Percentiles rank a stretch among this genome's conserved stretches.
These are phyloP conservation scores for Sarcophilus harrisii DNA, from an alignment of 2,797 vertebrate genomes.

Conservation along the genomic window DNA sequence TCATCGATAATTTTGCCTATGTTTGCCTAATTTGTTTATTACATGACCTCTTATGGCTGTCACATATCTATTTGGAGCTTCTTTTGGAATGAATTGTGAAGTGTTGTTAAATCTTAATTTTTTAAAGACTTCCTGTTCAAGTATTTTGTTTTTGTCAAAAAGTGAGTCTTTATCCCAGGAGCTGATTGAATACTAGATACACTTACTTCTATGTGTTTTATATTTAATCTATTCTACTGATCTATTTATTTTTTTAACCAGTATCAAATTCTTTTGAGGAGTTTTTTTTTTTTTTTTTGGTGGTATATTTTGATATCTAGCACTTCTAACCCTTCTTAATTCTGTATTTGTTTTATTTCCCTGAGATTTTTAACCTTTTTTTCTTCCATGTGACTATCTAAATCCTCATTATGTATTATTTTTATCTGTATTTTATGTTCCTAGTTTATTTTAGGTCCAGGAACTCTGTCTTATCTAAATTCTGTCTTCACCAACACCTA, in stretches of 20 bases:
- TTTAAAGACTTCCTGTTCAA: neutral
- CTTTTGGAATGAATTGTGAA: neutral
- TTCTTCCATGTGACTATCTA: neutral
- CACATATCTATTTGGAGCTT: neutral
- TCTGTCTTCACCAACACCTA: neutral
- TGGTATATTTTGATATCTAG: neutral
- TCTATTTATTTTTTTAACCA: neutral
- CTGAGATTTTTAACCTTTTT: neutral
- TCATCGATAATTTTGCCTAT: neutral
- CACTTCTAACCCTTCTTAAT: neutral
- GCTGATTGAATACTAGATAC: neutral
- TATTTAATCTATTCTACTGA: neutral
- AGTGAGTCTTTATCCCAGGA: neutral
- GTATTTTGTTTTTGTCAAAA: neutral
- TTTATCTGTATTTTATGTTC: neutral
- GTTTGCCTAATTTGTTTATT: neutral
- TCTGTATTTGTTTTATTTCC: neutral
- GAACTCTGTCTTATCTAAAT: neutral
- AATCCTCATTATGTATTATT: neutral
- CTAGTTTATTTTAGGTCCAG: neutral
- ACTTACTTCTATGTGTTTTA: neutral
- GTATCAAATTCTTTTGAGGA: neutral
- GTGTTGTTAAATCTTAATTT: neutral
- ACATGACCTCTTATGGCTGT: neutral
- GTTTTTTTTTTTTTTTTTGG: neutral